Conservation (phyloP, 2,113 vertebrate genomes). For the Chelonoidis abingdonii region DNA sequence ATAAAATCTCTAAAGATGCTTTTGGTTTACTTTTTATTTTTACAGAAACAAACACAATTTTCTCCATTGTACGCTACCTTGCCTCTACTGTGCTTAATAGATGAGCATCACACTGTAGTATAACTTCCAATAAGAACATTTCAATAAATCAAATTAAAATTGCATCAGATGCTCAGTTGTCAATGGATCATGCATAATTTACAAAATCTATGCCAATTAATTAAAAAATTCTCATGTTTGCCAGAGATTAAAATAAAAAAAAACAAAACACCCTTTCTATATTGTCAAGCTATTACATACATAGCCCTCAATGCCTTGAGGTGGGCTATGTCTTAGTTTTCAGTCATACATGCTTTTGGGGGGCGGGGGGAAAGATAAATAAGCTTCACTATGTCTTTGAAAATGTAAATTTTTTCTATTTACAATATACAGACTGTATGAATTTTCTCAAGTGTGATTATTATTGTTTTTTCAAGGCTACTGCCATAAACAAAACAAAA, state of each 20-base stretch:
- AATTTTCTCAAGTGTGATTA: background rate
- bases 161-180: background rate
- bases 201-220: background rate
- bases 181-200: background rate
- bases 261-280: background rate
- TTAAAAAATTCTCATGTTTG: background rate
- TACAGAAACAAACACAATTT: background rate
- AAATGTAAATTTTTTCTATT: slow-evolving; percentile 30
- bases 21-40: background rate
- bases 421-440: slow-evolving; percentile 23
- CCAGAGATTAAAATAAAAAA: background rate
- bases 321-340: background rate
- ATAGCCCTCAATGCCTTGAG: background rate
- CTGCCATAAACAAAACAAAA: slow-evolving; percentile 48
- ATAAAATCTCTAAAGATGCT: background rate
- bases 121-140: background rate
- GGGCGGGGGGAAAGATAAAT: background rate
- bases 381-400: background rate
- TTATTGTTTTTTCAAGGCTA: slow-evolving; percentile 21
- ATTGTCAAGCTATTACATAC: background rate
- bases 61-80: background rate
- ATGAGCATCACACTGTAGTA: background rate
- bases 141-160: slow-evolving; percentile 5
- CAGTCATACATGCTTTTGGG: background rate
- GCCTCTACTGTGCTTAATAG: background rate